phyloP scores from a whole-genome alignment of 1,140 invertebrate genomes.

The Limonius californicus region DNA sequence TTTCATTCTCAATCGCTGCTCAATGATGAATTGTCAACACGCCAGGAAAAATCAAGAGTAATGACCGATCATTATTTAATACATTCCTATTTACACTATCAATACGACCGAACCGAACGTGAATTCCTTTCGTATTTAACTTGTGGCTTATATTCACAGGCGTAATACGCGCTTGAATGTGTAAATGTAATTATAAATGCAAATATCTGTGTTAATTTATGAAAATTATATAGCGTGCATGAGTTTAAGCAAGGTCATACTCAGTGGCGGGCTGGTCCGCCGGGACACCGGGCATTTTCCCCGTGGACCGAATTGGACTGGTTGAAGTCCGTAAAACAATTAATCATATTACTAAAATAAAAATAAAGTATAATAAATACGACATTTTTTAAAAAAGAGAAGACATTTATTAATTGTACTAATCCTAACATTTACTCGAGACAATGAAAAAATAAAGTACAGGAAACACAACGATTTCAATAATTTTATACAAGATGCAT shows the following conservation, averaged over 20 bases:
- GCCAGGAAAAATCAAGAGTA: slow-evolving; percentile 18
- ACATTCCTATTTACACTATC: neutral
- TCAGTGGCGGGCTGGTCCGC: too few species aligned
- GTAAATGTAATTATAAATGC: neutral
- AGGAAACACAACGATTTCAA: too few species aligned
- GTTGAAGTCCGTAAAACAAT: too few species aligned
- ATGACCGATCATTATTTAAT: neutral
- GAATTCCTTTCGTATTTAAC: neutral
- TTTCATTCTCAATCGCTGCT: slow-evolving; percentile 17
- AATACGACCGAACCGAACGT: neutral
- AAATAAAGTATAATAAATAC: too few species aligned
- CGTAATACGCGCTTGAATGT: neutral
- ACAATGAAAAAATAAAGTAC: too few species aligned
- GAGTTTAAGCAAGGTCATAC: neutral
- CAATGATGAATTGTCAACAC: slow-evolving; percentile 21
- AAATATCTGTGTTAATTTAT: neutral
- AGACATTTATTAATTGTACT: too few species aligned
- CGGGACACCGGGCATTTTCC: too few species aligned
- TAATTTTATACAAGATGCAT: too few species aligned
- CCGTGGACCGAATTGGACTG: too few species aligned
- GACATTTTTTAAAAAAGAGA: too few species aligned
- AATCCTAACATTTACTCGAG: too few species aligned
- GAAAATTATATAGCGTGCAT: neutral
- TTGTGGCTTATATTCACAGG: neutral
- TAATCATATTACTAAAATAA: too few species aligned